Percentiles rank a stretch among this genome's conserved stretches.
phyloP scores from a whole-genome alignment of 2,113 vertebrate species.

The Trogon melanurus region DNA sequence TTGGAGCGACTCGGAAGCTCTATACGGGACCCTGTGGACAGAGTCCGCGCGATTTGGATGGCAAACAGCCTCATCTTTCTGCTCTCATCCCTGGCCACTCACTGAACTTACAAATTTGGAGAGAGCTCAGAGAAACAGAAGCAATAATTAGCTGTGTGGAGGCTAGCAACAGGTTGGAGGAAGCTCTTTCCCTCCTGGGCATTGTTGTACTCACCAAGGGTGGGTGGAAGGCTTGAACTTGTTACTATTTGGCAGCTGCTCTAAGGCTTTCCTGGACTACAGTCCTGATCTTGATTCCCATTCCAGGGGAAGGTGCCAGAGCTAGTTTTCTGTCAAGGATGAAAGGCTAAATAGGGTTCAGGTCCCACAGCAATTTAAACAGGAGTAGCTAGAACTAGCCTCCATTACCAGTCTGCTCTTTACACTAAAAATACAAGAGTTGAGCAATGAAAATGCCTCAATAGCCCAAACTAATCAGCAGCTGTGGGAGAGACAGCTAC shows the following conservation, averaged over 20 bases:
- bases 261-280: background rate
- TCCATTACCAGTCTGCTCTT: background rate
- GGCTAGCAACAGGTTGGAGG: background rate
- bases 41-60: background rate
- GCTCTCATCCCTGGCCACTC: background rate
- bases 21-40: background rate
- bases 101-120: background rate
- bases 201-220: conserved; percentile 15
- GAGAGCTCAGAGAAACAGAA: background rate
- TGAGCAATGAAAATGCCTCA: background rate
- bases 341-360: background rate
- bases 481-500: background rate
- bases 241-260: conserved; percentile 19
- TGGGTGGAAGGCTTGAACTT: conserved; percentile 31
- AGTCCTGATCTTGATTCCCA: background rate
- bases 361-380: background rate
- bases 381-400: background rate
- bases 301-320: background rate
- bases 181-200: conserved; percentile 34
- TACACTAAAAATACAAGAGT: background rate
- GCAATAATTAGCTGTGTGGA: background rate
- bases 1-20: background rate
- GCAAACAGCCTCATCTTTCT: background rate
- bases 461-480: background rate
- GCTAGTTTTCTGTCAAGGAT: background rate